These are phyloP conservation scores for Ciconia boyciana DNA, from an alignment of 2,113 vertebrate species.

Conservation along the genomic window DNA sequence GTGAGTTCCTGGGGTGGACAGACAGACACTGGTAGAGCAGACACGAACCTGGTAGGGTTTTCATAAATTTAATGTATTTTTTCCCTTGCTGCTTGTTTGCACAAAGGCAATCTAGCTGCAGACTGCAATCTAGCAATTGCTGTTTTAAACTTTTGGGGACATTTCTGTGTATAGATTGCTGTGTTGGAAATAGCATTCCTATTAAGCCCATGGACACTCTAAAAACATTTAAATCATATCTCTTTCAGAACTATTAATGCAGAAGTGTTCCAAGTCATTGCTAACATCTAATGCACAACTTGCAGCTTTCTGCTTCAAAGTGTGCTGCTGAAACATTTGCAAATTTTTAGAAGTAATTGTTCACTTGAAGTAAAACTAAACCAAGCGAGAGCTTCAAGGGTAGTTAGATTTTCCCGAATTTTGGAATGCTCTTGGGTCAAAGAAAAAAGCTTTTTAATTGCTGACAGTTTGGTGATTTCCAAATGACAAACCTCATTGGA, in stretches of 20 bases:
- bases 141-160: neutral
- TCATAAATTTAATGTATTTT: neutral
- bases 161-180: neutral
- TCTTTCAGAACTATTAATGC: conserved; percentile 25
- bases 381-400: conserved; percentile 53
- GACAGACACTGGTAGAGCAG: neutral
- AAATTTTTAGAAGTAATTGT: conserved; percentile 55
- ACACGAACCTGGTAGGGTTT: neutral
- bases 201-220: neutral
- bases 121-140: neutral
- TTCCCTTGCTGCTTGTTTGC: neutral
- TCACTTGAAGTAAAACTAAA: conserved; percentile 52
- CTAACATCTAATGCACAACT: conserved; percentile 4
- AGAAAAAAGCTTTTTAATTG: conserved; percentile 79
- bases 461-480: conserved; percentile 80
- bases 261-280: neutral
- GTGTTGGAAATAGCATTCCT: neutral
- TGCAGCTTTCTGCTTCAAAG: conserved; percentile 50
- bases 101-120: neutral
- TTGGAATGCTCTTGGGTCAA: conserved; percentile 71
- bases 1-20: neutral
- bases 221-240: neutral
- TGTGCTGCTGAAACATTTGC: conserved; percentile 51
- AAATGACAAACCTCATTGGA: conserved; percentile 81
- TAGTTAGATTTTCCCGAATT: conserved; percentile 57